Evolutionary conservation across 2,113 vertebrate species (phyloP), one percentile per base, ranked within the genome.

Genomic region (Hylia prasina): DNA sequence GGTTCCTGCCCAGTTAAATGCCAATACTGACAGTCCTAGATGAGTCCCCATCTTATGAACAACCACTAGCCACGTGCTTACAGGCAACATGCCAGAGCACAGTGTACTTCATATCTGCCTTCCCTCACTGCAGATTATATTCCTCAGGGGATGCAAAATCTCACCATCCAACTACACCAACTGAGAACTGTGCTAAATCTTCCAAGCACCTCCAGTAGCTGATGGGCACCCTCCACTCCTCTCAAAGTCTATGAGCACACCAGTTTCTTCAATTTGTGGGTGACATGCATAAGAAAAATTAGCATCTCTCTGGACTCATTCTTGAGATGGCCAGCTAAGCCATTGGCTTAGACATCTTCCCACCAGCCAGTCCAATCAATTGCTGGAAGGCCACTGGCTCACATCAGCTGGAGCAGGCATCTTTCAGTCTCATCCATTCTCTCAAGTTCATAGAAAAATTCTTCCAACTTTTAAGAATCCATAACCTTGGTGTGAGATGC

Each of bases 1-100:
- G 66, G 91, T 12, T 94, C 70, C 95, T 95, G 66, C 84, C 85
- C 87, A 80, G 87, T 47, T 91, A 96, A 96, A 93, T 86, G 75
- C 90, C 87, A 85, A 37, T 42, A 58, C 57, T 93, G 86, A 91
- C 66, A 70, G 71, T 61, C 75, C 84, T 66, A 93, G 85, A 66
- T 76, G 93, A 87, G 89, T 53, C 91, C 77, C 61, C 60, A 50
- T 53, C 60, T 91, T 57, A 71, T 4, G 65, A 93, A 65, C 73
- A 79, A 39, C 47, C 51, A 82, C 14, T 66, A 83, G 71, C 87
- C 91, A 90, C 64, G 42, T 16, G 70, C 58, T 77, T 80, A 69
- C 63, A 83, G 87, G 66, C 84, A 91, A 42, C 63, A 45, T 7
- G 73, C 73, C 87, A 87, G 81, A 82, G 84, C 77, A 75, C 45